Conservation (phyloP, 2,797 vertebrate species). For the Clarias pachynema region DNA sequence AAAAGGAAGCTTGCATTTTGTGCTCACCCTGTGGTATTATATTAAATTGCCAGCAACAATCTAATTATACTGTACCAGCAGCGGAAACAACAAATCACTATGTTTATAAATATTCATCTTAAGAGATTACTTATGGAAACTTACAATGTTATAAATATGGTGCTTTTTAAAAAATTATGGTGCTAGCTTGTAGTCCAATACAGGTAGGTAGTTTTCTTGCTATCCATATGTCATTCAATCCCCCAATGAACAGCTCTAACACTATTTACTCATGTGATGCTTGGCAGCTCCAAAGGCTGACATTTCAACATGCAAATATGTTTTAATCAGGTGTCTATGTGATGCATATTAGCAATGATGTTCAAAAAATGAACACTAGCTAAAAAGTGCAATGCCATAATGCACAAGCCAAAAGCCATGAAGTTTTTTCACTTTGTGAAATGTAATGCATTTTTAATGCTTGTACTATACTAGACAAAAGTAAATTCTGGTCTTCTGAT, state of each 20-base stretch:
- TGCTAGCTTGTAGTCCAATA: not conserved
- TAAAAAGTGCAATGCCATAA: not conserved
- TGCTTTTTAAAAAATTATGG: not conserved
- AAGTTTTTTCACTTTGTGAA: not conserved
- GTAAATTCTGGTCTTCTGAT: not conserved
- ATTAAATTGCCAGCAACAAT: conserved; percentile 19
- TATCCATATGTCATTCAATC: not conserved
- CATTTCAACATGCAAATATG: conserved; percentile 16
- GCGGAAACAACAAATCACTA: conserved; percentile 7
- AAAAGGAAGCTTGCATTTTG: not conserved
- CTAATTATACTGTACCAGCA: conserved; percentile 32
- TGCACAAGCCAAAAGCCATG: too few relatives aligned
- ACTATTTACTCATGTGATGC: not conserved
- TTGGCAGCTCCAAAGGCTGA: not conserved
- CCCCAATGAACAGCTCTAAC: not conserved
- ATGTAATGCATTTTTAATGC: not conserved
- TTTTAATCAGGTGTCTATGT: conserved; percentile 7
- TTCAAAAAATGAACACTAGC: not conserved
- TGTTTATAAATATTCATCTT: conserved; percentile 30
- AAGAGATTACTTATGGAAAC: conserved; percentile 20
- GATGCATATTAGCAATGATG: not conserved
- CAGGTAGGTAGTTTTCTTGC: not conserved
- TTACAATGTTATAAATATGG: not conserved
- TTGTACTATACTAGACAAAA: not conserved
- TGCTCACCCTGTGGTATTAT: not conserved